Evolutionary conservation across 1,140 invertebrate species (phyloP), one percentile per base, ranked within the genome.

Genomic region (Dolichoris vasculosae): DNA sequence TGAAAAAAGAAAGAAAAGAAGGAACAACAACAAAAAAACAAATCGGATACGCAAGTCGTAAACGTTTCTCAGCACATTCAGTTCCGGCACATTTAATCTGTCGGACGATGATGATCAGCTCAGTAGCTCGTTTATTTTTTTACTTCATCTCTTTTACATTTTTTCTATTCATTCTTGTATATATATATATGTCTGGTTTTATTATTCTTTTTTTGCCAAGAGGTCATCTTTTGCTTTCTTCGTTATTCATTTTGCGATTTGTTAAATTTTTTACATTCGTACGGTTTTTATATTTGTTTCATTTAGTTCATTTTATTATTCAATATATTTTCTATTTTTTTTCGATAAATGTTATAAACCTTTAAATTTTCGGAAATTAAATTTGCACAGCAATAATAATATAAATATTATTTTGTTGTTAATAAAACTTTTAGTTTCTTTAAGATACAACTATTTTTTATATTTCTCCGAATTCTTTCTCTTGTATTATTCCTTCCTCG

Each of bases 41-140:
- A 48, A 77, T 76, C 55, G 20, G 71, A 69, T 75, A 77, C 73
- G 59, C 73, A 83, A 83, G 73, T 77, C 73, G 59, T 83, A 83
- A 77, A 83, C 69, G 59, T 67, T 76, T 8, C n/a, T 80, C 40
- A 1, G 38, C 30, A n/a, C 20, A 30, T 79, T 69, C 46, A 69
- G 76, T 84, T 84, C 76, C 46, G 63, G 76, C 64, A 73, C 76
- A 43, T 79, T 84, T 79, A 84, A 59, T 63, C 40, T 51, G 40
- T 23, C 20, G 35, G 32, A 35, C 69, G 4, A 51, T 20, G 59
- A 64, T 46, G 64, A 20, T 67, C 64, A 32, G 35, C 69, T 73
- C 51, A 51, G 48, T 30, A 67, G 73, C 55, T 86, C 76, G 20
- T 76, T 73, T 64, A 81, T 88, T 71, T 73, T 48, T 87, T 46